Percentiles rank a stretch among this genome's conserved stretches.
These are phyloP conservation scores for Tribolium castaneum DNA, from an alignment of 1,140 invertebrate species.

Conservation along the genomic window DNA sequence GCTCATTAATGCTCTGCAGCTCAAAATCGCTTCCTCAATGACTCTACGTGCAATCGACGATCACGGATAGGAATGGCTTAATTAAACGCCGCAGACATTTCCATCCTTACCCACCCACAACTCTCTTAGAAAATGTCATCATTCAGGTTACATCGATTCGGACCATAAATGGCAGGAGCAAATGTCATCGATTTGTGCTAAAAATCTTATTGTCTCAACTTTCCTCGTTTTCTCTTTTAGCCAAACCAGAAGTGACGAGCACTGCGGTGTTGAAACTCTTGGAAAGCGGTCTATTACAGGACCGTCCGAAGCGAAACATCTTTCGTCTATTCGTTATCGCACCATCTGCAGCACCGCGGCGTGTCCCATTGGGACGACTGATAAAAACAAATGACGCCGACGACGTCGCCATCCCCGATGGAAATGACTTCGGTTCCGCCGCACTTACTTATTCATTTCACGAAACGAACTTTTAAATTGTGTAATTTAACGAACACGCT, in stretches of 20 bases:
- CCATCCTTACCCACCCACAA: too few species aligned
- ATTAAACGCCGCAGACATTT: neutral
- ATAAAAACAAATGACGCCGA: constrained; percentile 62
- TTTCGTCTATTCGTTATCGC: constrained; percentile 54
- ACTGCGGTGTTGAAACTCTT: neutral
- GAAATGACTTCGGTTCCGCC: constrained; percentile 56
- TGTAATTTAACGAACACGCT: constrained; percentile 63
- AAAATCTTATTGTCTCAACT: constrained; percentile 7
- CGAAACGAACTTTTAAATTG: constrained; percentile 64
- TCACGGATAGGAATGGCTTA: neutral
- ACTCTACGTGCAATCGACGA: neutral
- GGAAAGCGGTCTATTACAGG: constrained; percentile 7
- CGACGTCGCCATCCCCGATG: constrained; percentile 57
- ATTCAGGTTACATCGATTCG: too few species aligned
- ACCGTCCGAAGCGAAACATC: constrained; percentile 13
- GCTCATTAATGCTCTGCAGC: neutral
- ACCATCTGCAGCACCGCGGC: constrained; percentile 45
- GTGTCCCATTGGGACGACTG: constrained; percentile 54
- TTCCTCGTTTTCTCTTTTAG: neutral
- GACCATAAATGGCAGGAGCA: neutral
- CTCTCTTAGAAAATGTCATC: too few species aligned
- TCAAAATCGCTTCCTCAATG: neutral
- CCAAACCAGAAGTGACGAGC: neutral
- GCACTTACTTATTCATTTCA: constrained; percentile 63
- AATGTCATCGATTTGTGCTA: neutral